phyloP scores from a whole-genome alignment of 1,140 invertebrate genomes.

The Nylanderia fulva region DNA sequence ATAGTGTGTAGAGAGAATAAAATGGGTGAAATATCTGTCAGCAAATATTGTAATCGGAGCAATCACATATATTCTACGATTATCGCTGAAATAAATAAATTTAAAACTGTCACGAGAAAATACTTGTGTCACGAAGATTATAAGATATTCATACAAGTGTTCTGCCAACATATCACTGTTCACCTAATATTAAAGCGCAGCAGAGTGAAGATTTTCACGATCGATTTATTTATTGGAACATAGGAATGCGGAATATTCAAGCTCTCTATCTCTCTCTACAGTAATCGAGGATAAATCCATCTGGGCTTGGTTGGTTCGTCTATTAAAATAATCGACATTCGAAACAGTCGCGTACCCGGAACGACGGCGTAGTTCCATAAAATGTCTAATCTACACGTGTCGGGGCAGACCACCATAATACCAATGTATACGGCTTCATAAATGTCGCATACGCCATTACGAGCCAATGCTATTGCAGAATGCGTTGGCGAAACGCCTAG shows the following conservation, averaged over 20 bases:
- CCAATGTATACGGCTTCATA: slow-evolving; percentile 39
- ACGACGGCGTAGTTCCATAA: slow-evolving; percentile 36
- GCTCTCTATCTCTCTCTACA: too few species aligned
- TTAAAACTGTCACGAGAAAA: background rate
- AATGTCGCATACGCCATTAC: slow-evolving; percentile 46
- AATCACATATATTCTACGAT: background rate
- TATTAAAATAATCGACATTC: slow-evolving; percentile 50
- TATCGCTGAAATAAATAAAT: slow-evolving; percentile 18
- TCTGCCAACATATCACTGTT: background rate
- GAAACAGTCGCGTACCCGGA: slow-evolving; percentile 37
- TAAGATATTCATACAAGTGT: background rate
- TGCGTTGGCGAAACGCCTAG: slow-evolving; percentile 8
- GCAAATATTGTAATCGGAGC: background rate
- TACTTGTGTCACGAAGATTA: background rate
- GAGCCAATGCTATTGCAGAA: slow-evolving; percentile 36
- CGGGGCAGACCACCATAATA: background rate
- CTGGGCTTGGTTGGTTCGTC: slow-evolving; percentile 20
- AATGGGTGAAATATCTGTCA: too few species aligned
- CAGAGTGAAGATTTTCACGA: background rate
- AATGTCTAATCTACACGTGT: slow-evolving; percentile 15
- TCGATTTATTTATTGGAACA: slow-evolving; percentile 18
- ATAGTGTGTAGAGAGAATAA: too few species aligned
- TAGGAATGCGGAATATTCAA: slow-evolving; percentile 16
- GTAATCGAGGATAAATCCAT: slow-evolving; percentile 7
- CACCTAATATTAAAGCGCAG: background rate